Percentiles rank a stretch among this genome's conserved stretches.
phyloP scores from a whole-genome alignment of 23 tunicate species.

The Pegea sp. region DNA sequence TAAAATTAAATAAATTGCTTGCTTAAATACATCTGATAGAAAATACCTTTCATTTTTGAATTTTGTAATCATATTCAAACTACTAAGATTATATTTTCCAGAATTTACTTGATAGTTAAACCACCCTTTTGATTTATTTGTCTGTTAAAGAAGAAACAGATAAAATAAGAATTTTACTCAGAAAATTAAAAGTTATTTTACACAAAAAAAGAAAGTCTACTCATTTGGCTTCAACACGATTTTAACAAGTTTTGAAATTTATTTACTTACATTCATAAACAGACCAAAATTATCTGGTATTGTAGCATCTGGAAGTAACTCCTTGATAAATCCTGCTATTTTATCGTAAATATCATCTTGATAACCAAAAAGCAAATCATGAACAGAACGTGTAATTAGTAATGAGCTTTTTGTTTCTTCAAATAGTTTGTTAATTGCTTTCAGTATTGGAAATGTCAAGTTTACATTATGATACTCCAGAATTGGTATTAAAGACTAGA shows the following conservation, averaged over 20 bases:
- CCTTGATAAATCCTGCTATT: constrained; percentile 6
- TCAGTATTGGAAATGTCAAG: background rate
- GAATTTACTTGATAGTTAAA: constrained; percentile 54
- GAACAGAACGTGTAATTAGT: constrained; percentile 21
- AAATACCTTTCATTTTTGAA: background rate
- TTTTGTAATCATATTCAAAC: constrained; percentile 23
- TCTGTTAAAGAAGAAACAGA: constrained; percentile 4
- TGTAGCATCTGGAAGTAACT: background rate
- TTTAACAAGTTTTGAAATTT: background rate
- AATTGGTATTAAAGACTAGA: constrained; percentile 29
- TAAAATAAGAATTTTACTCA: background rate
- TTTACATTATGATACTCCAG: constrained; percentile 14
- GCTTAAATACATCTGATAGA: no score
- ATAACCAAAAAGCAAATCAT: constrained; percentile 50
- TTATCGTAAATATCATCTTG: constrained; percentile 17
- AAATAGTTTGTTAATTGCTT: constrained; percentile 12
- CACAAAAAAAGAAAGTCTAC: background rate
- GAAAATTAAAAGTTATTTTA: background rate
- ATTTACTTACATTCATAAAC: constrained; percentile 36
- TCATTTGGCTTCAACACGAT: background rate
- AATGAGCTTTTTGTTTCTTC: constrained; percentile 11
- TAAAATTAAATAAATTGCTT: no score
- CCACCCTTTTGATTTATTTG: constrained; percentile 75
- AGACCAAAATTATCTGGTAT: constrained; percentile 55
- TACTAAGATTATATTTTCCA: constrained; percentile 23